These are phyloP conservation scores for Pilophorus perplexus DNA, from an alignment of 2,888 invertebrate species.

Conservation along the genomic window DNA sequence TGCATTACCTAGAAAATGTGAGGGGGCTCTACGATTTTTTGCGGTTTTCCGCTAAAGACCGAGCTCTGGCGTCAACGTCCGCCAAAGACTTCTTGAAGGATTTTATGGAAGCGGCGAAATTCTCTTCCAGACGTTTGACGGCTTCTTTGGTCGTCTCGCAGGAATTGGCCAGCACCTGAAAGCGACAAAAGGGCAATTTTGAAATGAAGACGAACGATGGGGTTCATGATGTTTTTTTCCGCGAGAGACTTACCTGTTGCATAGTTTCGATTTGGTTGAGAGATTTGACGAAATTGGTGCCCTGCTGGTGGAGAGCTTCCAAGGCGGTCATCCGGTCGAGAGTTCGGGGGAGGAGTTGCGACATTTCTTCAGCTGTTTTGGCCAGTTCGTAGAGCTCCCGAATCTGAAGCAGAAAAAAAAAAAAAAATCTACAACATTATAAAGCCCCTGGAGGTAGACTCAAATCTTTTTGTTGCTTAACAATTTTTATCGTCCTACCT, in stretches of 20 bases:
- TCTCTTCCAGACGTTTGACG: slow-evolving; percentile 75
- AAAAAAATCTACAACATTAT: too few relatives aligned
- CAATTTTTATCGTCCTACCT: too few relatives aligned
- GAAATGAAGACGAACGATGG: too few relatives aligned
- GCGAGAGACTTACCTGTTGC: slow-evolving; percentile 61
- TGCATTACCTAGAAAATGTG: too few relatives aligned
- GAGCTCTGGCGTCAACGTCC: slow-evolving; percentile 19
- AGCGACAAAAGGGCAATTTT: too few relatives aligned
- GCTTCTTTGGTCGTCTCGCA: slow-evolving; percentile 76
- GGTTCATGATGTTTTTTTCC: too few relatives aligned
- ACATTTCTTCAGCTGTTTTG: slow-evolving; percentile 79
- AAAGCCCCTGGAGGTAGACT: too few relatives aligned
- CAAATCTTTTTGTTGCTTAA: too few relatives aligned
- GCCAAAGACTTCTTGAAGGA: slow-evolving; percentile 72
- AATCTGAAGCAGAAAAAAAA: too few relatives aligned
- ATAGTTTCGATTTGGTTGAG: slow-evolving; percentile 75
- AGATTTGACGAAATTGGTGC: slow-evolving; percentile 81
- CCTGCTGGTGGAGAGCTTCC: slow-evolving; percentile 85
- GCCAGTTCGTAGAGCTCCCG: slow-evolving; percentile 81
- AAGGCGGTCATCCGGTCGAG: slow-evolving; percentile 83
- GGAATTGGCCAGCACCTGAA: slow-evolving; percentile 61
- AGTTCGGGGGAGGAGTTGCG: slow-evolving; percentile 73
- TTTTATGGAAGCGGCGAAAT: slow-evolving; percentile 74
- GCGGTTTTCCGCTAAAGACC: slow-evolving; percentile 10
- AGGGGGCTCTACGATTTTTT: slow-evolving; percentile 7